Evolutionary conservation across 2,888 invertebrate genomes (phyloP).

Genomic region (Phoronis australis): DNA sequence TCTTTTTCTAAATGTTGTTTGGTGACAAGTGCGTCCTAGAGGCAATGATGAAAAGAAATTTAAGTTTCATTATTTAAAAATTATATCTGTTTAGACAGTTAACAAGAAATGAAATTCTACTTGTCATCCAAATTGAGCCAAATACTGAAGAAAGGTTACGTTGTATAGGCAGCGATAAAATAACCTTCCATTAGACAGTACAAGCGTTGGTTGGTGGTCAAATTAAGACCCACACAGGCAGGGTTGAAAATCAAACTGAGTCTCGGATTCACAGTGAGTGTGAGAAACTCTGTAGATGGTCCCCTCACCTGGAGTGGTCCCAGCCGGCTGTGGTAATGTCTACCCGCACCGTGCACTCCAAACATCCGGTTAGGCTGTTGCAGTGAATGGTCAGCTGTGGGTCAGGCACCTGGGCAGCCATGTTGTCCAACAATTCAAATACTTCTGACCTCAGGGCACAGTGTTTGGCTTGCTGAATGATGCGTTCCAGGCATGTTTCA

Average conservation of each 20-base stretch:
- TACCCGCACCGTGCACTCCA: slow-evolving; percentile 90
- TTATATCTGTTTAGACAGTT: too few relatives aligned
- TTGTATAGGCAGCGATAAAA: neutral
- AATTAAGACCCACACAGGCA: neutral
- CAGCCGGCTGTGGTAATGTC: slow-evolving; percentile 65
- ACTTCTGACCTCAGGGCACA: slow-evolving; percentile 83
- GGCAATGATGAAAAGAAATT: too few relatives aligned
- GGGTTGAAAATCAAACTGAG: neutral
- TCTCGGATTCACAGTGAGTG: neutral
- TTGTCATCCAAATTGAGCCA: too few relatives aligned
- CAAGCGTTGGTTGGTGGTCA: too few relatives aligned
- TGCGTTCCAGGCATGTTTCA: slow-evolving; percentile 89
- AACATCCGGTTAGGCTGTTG: slow-evolving; percentile 91
- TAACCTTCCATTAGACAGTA: neutral
- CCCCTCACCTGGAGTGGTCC: slow-evolving; percentile 49
- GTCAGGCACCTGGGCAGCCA: slow-evolving; percentile 89
- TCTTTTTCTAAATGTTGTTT: too few relatives aligned
- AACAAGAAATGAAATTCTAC: too few relatives aligned
- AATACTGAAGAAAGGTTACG: too few relatives aligned
- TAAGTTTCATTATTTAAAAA: too few relatives aligned
- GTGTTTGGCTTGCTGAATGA: slow-evolving; percentile 92
- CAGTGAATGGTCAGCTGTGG: slow-evolving; percentile 92
- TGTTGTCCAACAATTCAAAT: slow-evolving; percentile 85
- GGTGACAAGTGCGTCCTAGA: too few relatives aligned
- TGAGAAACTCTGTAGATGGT: neutral